Base-by-base conservation (phyloP, 2,797 vertebrate genomes). In the Chaetodon trifasciatus region DNA sequence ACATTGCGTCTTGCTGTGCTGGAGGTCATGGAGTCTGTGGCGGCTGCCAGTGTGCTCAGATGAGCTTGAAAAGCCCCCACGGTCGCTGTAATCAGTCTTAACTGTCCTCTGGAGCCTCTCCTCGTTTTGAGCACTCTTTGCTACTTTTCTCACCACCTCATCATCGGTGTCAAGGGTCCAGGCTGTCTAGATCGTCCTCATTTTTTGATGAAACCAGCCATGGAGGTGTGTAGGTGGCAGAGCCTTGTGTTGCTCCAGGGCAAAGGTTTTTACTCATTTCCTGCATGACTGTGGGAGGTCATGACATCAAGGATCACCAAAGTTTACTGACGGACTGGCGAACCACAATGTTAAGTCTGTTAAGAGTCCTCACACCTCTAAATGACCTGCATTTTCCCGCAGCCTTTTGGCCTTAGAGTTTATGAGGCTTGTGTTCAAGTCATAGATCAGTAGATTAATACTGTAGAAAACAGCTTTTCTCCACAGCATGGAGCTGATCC, bases 361-460 rank as follows among this genome's bases (percentile, higher is more conserved):
- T 66, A 63, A 63, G 39, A 72, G 57, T 52, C 65, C 53, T 42
- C 15, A 12, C 68, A 66, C 58, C 77, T 74, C 61, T 55, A 81
- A 81, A 87, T 74, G 65, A 86, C 79, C 55, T 55, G 70, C 71
- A 40, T 79, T 73, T 75, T 70, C 68, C 40, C 17, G 42, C 23
- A 69, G 55, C 47, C 70, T 73, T 76, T 68, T 42, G 63, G 78
- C 72, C 74, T 86, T 9, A 2, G 56, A 81, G 47, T 85, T 84
- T 82, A 77, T 73, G 66, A 46, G 56, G 69, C 85, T 83, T 76
- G 78, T 87, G 87, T 86, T 81, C 23, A 77, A 83, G 88, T 88
- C 84, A 88, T 89, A 90, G 79, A 92, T 93, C 90, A 85, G 83
- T 89, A 83, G 86, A 89, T 76, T 92, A 82, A 89, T 83, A 62